Base-by-base conservation (phyloP, 1,140 invertebrate genomes). In the Danaus melanippus region DNA sequence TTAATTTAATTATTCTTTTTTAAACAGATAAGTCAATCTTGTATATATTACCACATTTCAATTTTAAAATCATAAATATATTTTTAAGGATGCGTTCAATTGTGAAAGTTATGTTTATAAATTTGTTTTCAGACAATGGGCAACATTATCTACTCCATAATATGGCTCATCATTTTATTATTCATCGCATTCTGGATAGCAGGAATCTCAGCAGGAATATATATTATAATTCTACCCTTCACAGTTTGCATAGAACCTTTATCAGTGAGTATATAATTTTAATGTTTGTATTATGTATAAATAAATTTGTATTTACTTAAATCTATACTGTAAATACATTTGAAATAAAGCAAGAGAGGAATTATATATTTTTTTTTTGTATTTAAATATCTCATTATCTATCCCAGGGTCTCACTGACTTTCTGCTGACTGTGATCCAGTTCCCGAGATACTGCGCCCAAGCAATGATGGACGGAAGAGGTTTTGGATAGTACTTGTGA, bases 101-200 rank as follows among this genome's bases (percentile, higher is more conserved):
- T 3, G 15, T 32, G 21, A 7, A 32, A 8, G 2, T 32, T 3
- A 32, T 8, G 21, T 32, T 32, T 32, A 3, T 1, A 32, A 32
- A 32, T 58, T 66, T 74, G 8, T 72, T 82, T 79, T 50, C 76
- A 84, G 78, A 76, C 51, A 50, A 88, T 88, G 87, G 86, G 74
- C 12, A 88, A 87, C 69, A 64, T 84, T 9, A 40, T 93, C 9
- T 93, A 91, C 88, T 91, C 91, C 45, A 87, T 96, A 40, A 87
- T 96, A 54, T 96, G 94, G 94, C 87, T 95, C 1, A 66, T 95
- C 8, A 89, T 95, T 53, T 87, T 95, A n/a, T 89, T 95, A 62
- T 89, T 95, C 56, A 77, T 95, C 50, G 90, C 90, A 9, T 92
- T 93, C 73, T 91, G 91, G 76, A 84, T 95, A 17, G 94, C 92